A percentile compares a stretch with the other conserved stretches of the same genome.
Evolutionary conservation across 2,797 vertebrate species (phyloP).

Genomic region (Chloroceryle amazona): DNA sequence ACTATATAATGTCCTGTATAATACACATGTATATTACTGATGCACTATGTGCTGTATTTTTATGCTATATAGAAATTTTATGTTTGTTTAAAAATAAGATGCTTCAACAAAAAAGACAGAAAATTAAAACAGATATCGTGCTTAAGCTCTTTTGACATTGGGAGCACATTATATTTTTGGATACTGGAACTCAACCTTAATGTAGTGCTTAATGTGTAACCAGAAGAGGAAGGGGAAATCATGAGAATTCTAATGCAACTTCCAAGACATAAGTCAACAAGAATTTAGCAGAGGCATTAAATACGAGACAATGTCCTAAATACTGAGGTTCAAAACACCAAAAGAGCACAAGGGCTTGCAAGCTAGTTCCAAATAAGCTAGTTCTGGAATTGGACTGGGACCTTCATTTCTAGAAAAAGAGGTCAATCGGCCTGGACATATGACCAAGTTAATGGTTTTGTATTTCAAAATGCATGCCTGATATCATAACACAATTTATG

Average conservation of each 20-base stretch:
- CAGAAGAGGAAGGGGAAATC: neutral
- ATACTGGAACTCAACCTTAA: neutral
- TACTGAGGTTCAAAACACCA: neutral
- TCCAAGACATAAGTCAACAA: neutral
- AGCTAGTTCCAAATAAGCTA: neutral
- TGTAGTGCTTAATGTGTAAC: neutral
- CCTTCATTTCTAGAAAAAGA: neutral
- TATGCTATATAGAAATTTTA: neutral
- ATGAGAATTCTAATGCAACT: neutral
- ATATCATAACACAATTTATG: neutral
- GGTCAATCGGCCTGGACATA: neutral
- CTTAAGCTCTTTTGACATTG: neutral
- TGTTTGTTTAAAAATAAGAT: neutral
- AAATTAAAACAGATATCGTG: neutral
- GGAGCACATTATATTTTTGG: neutral
- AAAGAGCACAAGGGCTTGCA: neutral
- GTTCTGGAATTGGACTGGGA: neutral
- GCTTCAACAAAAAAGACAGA: neutral
- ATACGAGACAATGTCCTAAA: neutral
- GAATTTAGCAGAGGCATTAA: neutral
- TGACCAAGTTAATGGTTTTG: neutral
- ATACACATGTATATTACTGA: neutral
- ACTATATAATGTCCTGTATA: neutral
- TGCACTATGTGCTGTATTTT: neutral
- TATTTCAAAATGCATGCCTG: neutral